Base-by-base conservation (phyloP, 1,140 invertebrate genomes). In the Magallana gigas region DNA sequence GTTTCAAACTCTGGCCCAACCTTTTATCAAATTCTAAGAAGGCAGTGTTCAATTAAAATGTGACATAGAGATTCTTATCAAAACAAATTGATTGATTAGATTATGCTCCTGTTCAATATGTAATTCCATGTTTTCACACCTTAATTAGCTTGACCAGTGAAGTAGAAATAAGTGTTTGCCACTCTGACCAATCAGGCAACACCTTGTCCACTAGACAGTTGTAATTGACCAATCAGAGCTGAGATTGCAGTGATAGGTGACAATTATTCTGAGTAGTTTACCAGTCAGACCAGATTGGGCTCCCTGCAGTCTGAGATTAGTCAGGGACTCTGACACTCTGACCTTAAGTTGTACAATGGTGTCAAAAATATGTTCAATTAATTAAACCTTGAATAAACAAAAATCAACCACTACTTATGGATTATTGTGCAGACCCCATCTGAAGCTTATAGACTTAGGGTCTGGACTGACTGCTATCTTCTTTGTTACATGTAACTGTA, bases 171-270 rank as follows among this genome's bases (percentile, higher is more conserved):
- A 4, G 36, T 76, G 68, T 36, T 59, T 60, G 59, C 48, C 18
- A 62, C 48, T 64, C 14, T 62, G 68, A 29, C 84, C 84, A 85
- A 85, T 68, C 84, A 85, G 68, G 68, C 68, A 29, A n/a, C 8
- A 36, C 23, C 8, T 36, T 76, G 18, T 23, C 9, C 68, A 76
- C 18, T 76, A 23, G 8, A 76, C 68, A 11, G 8, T 36, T 48
- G 29, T 3, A 84, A 84, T 48, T 57, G 60, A 85, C 84, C 84
- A 85, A 85, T 85, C 60, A 85, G 56, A 84, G 62, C 8, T 8
- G n/a, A 59, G 60, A 14, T 57, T 2, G 1, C 12, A 29, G 23
- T 9, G 23, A 23, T 29, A 76, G 11, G 68, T 76, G 68, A 76
- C 23, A 29, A 29, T 48, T 5, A 76, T 76, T 76, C 68, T 76